Evolutionary conservation across 2,888 invertebrate species (phyloP).

Genomic region (Harpagoxenus sublaevis): DNA sequence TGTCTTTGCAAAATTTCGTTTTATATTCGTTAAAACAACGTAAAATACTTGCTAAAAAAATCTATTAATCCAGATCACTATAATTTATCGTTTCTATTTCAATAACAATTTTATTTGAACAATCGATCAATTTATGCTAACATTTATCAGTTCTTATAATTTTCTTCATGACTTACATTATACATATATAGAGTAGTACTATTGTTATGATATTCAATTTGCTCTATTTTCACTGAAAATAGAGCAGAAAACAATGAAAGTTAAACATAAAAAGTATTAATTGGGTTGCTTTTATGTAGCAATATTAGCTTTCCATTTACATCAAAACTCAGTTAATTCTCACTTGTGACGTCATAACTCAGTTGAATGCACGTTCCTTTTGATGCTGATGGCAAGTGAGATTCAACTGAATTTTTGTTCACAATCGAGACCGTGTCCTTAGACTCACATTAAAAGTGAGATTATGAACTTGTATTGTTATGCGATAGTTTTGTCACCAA

Average conservation of each 20-base stretch:
- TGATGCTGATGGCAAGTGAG: too few relatives aligned
- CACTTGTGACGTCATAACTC: too few relatives aligned
- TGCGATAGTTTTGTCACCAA: too few relatives aligned
- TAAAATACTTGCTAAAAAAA: background rate
- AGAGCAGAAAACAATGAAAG: background rate
- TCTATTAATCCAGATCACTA: background rate
- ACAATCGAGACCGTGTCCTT: too few relatives aligned
- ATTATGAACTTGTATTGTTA: too few relatives aligned
- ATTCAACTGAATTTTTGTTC: too few relatives aligned
- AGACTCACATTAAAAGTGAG: too few relatives aligned
- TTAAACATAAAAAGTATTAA: background rate
- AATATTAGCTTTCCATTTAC: too few relatives aligned
- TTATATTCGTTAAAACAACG: background rate
- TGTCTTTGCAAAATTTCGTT: background rate
- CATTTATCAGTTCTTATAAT: background rate
- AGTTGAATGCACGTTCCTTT: too few relatives aligned
- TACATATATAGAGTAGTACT: background rate
- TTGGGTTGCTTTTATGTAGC: too few relatives aligned
- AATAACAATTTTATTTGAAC: background rate
- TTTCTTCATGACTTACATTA: background rate
- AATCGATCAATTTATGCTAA: background rate
- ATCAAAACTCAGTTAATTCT: too few relatives aligned
- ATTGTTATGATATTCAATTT: constrained; percentile 2
- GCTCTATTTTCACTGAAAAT: background rate
- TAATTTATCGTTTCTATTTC: background rate